Base-by-base conservation (phyloP, 1,140 invertebrate genomes). In the Drosophila tsacasi region DNA sequence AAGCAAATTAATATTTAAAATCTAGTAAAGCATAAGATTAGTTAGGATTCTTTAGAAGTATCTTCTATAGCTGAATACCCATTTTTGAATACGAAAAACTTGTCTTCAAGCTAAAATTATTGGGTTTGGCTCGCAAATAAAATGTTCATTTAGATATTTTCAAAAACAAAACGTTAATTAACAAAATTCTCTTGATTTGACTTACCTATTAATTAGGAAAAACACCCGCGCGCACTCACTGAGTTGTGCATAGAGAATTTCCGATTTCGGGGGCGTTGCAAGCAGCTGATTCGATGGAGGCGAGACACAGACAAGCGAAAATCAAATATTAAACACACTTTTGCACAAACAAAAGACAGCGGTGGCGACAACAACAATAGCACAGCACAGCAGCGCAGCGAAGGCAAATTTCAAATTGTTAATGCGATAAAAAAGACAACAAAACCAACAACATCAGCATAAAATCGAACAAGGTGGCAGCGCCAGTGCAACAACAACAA, bases 401-500 rank as follows among this genome's bases (percentile, higher is more conserved):
- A 57, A 57, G 54, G 21, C 21, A 67, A 72, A 32, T 65, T 65
- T 40, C 17, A 58, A 47, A 58, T 44, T 58, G 21, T 58, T 37
- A 52, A 65, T 65, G 42, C 44, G 57, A 80, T 79, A 52, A 66
- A 72, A 58, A 58, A 15, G 37, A 57, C 54, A 39, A 79, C 15
- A 71, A 55, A 57, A 81, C 40, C 37, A 72, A 57, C 35, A 62
- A 57, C 50, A 66, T 44, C 54, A 74, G 57, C 61, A 69, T 40
- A 67, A 79, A 86, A 87, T 82, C 64, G 69, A 86, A 85, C 32
- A 85, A 64, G 47, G 68, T 81, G 79, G 83, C 79, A 82, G 82
- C 74, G 35, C 78, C 46, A 68, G 61, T 49, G 63, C 63, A 74
- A 47, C 55, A 23, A 46, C 62, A 77, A 42, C 55, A 21, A 46